A percentile compares a stretch with the other conserved stretches of the same genome.
These are phyloP conservation scores for Odocoileus virginianus DNA, from an alignment of 2,113 vertebrate species.

Conservation along the genomic window DNA sequence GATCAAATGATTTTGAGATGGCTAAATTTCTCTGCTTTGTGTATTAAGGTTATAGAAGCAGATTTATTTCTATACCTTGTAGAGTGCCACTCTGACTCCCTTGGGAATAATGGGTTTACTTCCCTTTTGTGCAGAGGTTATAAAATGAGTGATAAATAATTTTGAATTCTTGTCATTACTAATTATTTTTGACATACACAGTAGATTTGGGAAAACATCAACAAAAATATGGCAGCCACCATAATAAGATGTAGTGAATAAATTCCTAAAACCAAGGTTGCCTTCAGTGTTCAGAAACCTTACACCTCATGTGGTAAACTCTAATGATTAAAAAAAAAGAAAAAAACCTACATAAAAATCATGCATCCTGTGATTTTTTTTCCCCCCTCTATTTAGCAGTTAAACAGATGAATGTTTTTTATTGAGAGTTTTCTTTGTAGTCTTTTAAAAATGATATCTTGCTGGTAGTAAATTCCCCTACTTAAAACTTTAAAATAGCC, in stretches of 20 bases:
- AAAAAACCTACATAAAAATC: slow-evolving; percentile 24
- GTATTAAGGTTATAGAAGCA: slow-evolving; percentile 69
- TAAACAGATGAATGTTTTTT: slow-evolving; percentile 81
- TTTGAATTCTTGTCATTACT: slow-evolving; percentile 76
- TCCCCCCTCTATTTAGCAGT: slow-evolving; percentile 71
- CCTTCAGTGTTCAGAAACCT: slow-evolving; percentile 45
- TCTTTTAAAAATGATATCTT: slow-evolving; percentile 81
- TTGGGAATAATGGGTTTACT: slow-evolving; percentile 71
- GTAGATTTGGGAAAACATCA: slow-evolving; percentile 63
- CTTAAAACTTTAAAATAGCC: slow-evolving; percentile 87
- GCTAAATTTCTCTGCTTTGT: slow-evolving; percentile 42
- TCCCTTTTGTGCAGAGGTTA: slow-evolving; percentile 75
- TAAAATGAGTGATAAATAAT: slow-evolving; percentile 80
- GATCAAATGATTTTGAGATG: slow-evolving; percentile 37
- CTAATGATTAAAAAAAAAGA: not conserved
- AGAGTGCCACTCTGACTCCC: slow-evolving; percentile 50
- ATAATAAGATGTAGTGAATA: slow-evolving; percentile 51
- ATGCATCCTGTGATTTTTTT: slow-evolving; percentile 34
- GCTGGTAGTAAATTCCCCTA: slow-evolving; percentile 85
- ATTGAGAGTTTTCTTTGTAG: slow-evolving; percentile 79
- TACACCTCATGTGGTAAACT: not conserved
- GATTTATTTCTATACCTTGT: slow-evolving; percentile 71
- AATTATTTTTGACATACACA: slow-evolving; percentile 78
- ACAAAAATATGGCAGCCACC: slow-evolving; percentile 47
- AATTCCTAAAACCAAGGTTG: slow-evolving; percentile 55